Conservation (phyloP, 2,797 vertebrate species). For the Propithecus deckenii region DNA sequence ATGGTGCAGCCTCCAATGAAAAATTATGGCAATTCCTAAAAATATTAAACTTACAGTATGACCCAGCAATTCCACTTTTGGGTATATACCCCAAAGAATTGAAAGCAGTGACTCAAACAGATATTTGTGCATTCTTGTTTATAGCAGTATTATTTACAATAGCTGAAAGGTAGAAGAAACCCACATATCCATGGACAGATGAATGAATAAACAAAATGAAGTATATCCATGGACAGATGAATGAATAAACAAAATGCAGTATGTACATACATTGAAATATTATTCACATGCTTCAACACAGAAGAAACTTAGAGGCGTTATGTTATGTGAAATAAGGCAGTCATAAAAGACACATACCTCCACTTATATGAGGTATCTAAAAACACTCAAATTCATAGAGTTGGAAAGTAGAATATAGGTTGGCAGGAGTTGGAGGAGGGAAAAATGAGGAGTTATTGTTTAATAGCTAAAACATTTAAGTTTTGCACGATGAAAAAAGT, state of each 20-base stretch:
- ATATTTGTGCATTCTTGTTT: not conserved
- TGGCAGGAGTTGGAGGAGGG: not conserved
- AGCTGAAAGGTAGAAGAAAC: not conserved
- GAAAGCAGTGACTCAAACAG: not conserved
- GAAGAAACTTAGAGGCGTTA: not conserved
- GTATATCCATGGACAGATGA: not conserved
- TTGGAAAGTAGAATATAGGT: not conserved
- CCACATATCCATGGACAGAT: not conserved
- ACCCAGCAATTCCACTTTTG: not conserved
- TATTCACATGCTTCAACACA: not conserved
- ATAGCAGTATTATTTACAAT: not conserved
- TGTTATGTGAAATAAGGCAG: not conserved
- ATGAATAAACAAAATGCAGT: not conserved
- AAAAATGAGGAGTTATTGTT: not conserved
- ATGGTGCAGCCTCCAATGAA: not conserved
- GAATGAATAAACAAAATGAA: not conserved
- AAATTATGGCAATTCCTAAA: not conserved
- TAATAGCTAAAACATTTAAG: not conserved
- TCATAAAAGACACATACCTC: not conserved
- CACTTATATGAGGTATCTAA: not conserved
- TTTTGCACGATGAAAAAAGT: not conserved
- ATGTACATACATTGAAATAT: too few species aligned
- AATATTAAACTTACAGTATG: not conserved
- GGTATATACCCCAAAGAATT: not conserved
- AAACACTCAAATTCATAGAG: not conserved